Evolutionary conservation across 2,113 vertebrate genomes (phyloP).

Genomic region (Rhegmatorhina hoffmannsi): DNA sequence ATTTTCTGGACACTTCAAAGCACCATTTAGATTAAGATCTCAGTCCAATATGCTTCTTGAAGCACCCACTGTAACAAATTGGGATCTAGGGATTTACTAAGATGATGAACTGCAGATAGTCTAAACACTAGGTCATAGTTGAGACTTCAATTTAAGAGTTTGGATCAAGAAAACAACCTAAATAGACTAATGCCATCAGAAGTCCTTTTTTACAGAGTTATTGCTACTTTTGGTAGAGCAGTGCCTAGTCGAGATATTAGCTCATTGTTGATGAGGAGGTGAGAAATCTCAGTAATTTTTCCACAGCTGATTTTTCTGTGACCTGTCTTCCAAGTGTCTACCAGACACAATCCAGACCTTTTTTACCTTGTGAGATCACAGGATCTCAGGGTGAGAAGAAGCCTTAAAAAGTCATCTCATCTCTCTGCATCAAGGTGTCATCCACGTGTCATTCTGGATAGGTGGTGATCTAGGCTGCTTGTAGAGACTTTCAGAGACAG

Average conservation of each 20-base stretch:
- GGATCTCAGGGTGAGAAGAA: background rate
- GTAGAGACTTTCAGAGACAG: background rate
- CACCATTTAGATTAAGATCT: background rate
- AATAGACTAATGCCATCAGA: background rate
- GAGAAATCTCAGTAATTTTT: background rate
- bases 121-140: background rate
- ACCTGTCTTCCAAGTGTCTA: background rate
- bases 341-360: background rate
- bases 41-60: background rate
- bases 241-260: background rate
- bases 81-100: background rate
- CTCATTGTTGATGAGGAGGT: background rate
- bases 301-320: background rate
- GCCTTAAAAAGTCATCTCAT: background rate
- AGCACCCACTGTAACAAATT: background rate
- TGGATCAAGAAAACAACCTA: background rate
- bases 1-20: background rate
- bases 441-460: background rate
- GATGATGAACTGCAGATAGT: background rate
- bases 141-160: background rate
- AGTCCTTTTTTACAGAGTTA: background rate
- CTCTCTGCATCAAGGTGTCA: background rate
- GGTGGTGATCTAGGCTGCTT: background rate
- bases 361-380: background rate
- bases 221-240: background rate